Conservation (phyloP, 1,140 invertebrate species). For the Melitaea cinxia region DNA sequence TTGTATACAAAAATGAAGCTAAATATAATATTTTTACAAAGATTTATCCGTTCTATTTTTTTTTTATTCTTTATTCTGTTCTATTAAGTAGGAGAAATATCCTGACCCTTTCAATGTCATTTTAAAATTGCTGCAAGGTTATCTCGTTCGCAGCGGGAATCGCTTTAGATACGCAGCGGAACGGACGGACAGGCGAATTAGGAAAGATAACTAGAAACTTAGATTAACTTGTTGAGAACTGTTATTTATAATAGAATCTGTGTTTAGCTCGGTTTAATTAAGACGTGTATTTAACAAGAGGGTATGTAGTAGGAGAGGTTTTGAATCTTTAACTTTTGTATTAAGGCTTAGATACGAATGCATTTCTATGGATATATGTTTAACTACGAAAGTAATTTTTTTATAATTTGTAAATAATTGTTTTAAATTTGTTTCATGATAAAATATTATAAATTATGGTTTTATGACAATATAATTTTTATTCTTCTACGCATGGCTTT, state of each 20-base stretch:
- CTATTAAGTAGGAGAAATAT: slow-evolving; percentile 7
- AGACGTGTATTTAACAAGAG: background rate
- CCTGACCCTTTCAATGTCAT: slow-evolving; percentile 42
- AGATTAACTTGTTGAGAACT: slow-evolving; percentile 21
- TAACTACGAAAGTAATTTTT: no score
- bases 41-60: background rate
- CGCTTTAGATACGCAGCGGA: slow-evolving; percentile 28
- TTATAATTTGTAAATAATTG: no score
- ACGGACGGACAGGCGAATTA: slow-evolving; percentile 45
- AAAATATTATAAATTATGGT: no score
- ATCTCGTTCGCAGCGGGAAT: slow-evolving; percentile 45
- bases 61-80: background rate
- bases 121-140: slow-evolving; percentile 33
- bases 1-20: no score
- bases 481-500: no score
- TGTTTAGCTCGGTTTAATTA: slow-evolving; percentile 21
- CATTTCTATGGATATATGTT: no score
- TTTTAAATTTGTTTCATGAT: no score
- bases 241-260: slow-evolving; percentile 25
- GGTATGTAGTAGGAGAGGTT: background rate
- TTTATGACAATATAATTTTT: no score
- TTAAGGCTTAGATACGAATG: no score
- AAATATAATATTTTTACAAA: no score
- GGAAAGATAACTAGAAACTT: slow-evolving; percentile 34
- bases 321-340: no score